Evolutionary conservation across 1,140 invertebrate genomes (phyloP).

Genomic region (Dreissena rostriformis): DNA sequence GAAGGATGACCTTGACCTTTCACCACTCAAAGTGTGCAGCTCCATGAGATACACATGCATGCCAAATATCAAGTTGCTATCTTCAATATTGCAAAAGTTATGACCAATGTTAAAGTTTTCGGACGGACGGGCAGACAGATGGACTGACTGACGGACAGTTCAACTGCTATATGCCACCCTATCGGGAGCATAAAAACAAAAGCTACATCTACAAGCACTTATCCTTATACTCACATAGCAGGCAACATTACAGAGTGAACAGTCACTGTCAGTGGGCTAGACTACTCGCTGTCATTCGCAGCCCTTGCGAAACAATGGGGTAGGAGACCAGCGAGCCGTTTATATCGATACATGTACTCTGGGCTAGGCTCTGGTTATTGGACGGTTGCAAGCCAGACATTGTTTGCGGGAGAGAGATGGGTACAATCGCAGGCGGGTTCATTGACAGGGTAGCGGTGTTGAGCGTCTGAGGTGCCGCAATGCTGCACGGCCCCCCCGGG

Average conservation of each 20-base stretch:
- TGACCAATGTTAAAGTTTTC: no score
- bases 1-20: no score
- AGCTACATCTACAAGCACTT: no score
- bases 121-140: no score
- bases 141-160: no score
- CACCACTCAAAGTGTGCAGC: no score
- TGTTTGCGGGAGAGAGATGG: conserved; percentile 74
- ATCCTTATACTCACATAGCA: no score
- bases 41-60: no score
- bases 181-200: no score
- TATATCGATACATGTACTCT: conserved; percentile 59
- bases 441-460: conserved; percentile 70
- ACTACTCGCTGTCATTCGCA: conserved; percentile 78
- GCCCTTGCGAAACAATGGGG: conserved; percentile 87
- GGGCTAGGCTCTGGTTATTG: conserved; percentile 51
- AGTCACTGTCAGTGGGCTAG: conserved; percentile 70
- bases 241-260: not conserved
- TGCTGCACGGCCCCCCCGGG: conserved; percentile 57
- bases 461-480: conserved; percentile 58
- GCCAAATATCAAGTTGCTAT: no score
- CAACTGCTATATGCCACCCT: no score
- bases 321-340: conserved; percentile 85
- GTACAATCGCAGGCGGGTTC: conserved; percentile 74
- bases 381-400: conserved; percentile 51
- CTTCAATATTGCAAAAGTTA: no score